These are phyloP conservation scores for Clamator glandarius DNA, from an alignment of 2,797 vertebrate species.

Conservation along the genomic window DNA sequence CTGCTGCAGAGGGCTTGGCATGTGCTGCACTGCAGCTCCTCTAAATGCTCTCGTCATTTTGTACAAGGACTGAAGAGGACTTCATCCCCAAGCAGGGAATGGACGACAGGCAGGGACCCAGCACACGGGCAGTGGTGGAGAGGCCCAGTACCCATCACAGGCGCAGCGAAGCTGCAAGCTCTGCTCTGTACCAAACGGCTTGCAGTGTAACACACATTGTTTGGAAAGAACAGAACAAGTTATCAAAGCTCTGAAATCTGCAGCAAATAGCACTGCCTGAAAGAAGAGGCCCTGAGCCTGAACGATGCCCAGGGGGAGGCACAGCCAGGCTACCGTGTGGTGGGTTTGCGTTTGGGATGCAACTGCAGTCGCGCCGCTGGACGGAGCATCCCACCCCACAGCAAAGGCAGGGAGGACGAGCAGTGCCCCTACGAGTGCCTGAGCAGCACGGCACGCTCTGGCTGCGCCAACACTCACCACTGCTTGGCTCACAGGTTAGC, in stretches of 20 bases:
- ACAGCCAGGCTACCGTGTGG: accelerated
- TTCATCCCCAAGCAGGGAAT: accelerated
- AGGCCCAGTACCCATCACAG: accelerated
- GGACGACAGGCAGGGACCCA: accelerated
- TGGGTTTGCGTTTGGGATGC: accelerated
- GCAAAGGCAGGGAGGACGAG: neutral
- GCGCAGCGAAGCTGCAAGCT: neutral
- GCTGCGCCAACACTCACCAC: neutral
- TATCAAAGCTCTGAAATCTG: neutral
- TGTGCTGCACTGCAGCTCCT: neutral
- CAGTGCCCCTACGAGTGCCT: neutral
- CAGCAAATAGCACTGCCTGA: neutral
- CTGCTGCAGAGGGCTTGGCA: accelerated
- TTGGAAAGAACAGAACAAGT: neutral
- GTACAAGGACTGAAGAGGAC: accelerated
- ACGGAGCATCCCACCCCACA: neutral
- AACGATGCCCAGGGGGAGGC: neutral
- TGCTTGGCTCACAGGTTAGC: accelerated
- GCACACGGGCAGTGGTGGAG: accelerated
- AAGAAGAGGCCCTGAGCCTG: neutral
- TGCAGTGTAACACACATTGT: neutral
- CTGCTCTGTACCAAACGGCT: neutral
- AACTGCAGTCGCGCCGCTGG: accelerated
- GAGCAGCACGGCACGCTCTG: accelerated
- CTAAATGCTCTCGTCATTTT: accelerated